Evolutionary conservation across 37 sponge, comb jelly and placozoan genomes (phyloP).

Genomic region (Agelas oroides): DNA sequence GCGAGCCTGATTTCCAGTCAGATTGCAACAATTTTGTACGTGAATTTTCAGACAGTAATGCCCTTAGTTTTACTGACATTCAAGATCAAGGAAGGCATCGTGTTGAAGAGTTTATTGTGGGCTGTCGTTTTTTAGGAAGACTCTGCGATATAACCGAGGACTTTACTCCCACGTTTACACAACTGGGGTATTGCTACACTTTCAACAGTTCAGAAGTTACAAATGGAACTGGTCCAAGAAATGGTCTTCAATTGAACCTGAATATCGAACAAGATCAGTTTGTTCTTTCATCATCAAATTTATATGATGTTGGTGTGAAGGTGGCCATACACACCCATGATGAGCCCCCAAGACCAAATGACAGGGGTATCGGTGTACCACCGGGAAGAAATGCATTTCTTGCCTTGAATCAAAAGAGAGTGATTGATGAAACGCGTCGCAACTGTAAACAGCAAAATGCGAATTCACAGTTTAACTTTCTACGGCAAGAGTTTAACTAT

Average conservation of each 20-base stretch:
- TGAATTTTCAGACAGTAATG: too few species aligned
- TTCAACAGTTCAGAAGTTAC: neutral
- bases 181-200: neutral
- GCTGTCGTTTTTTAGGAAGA: neutral
- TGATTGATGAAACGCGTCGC: neutral
- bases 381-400: neutral
- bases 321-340: conserved; percentile 7
- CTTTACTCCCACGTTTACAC: neutral
- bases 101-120: neutral
- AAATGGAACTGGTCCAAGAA: conserved; percentile 11
- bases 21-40: too few species aligned
- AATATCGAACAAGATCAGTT: conserved; percentile 36
- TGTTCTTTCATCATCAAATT: neutral
- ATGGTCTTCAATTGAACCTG: conserved; percentile 20
- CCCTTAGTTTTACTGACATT: neutral
- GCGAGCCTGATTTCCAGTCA: too few species aligned
- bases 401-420: neutral
- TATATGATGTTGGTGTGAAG: conserved; percentile 23
- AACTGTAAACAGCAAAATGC: too few species aligned
- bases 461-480: neutral
- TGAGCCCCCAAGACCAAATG: conserved; percentile 14
- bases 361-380: conserved; percentile 16
- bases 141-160: neutral
- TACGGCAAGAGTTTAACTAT: conserved; percentile 1
- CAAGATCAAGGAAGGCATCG: neutral